Conservation (phyloP, 64 coral and sea anemone species). For the Cladopsammia gracilis region DNA sequence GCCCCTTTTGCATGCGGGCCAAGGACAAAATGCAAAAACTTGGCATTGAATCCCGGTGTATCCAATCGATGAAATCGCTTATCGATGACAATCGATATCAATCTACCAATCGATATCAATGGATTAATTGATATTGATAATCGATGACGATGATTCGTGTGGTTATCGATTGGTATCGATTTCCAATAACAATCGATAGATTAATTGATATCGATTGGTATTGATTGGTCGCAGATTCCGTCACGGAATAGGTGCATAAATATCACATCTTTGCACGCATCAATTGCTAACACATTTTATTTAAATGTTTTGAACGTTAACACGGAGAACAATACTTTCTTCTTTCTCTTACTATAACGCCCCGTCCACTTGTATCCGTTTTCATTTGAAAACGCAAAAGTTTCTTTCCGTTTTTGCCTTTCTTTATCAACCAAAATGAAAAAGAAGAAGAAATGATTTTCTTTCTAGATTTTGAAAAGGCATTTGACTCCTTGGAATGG, state of each 20-base stretch:
- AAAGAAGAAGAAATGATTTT: too few species aligned
- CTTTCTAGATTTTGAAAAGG: too few species aligned
- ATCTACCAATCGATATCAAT: constrained; percentile 1
- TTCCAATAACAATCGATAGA: constrained; percentile 11
- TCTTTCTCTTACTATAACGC: neutral
- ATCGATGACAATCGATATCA: neutral
- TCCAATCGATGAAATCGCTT: neutral
- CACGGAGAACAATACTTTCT: neutral
- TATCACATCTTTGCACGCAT: neutral
- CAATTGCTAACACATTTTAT: neutral
- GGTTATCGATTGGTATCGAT: constrained; percentile 15
- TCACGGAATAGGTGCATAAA: neutral
- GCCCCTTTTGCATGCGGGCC: constrained; percentile 90
- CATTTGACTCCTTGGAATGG: too few species aligned
- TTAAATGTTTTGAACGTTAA: neutral
- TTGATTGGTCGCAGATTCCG: neutral
- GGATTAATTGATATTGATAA: neutral
- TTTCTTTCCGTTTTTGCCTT: neutral
- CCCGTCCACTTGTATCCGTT: neutral
- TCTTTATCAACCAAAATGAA: too few species aligned
- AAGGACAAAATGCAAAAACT: constrained; percentile 85
- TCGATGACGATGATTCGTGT: constrained; percentile 9
- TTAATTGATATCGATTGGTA: constrained; percentile 25
- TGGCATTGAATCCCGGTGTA: constrained; percentile 26
- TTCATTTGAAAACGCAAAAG: constrained; percentile 4